Conservation (phyloP, 2,113 vertebrate species). For the Cyprinodon tularosa region DNA sequence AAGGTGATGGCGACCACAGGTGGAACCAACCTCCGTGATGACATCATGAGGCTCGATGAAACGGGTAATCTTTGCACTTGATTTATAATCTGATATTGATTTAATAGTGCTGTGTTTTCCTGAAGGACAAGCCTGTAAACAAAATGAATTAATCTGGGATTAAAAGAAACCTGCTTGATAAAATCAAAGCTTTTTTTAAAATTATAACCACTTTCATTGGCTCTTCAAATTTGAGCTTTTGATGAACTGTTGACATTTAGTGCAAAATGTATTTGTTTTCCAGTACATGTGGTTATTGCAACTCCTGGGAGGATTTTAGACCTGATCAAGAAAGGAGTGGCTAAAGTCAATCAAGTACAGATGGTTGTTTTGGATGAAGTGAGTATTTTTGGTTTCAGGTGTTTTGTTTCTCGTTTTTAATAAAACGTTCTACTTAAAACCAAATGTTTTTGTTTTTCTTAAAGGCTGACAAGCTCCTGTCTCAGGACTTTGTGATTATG, state of each 20-base stretch:
- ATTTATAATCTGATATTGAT: too few relatives aligned
- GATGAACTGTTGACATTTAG: too few relatives aligned
- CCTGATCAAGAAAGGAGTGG: constrained; percentile 99
- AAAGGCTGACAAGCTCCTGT: constrained; percentile 97
- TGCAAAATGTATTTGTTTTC: neutral
- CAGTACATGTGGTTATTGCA: constrained; percentile 97
- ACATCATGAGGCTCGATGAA: constrained; percentile 99
- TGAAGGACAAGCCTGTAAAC: too few relatives aligned
- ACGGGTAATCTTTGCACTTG: constrained; percentile 81
- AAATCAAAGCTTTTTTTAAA: too few relatives aligned
- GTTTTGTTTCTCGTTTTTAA: neutral
- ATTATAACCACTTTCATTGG: too few relatives aligned
- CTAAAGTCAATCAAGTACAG: constrained; percentile 97
- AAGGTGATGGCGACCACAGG: constrained; percentile 99
- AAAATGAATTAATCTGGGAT: neutral
- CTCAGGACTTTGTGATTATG: constrained; percentile 99
- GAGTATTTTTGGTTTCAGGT: constrained; percentile 54
- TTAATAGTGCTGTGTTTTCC: too few relatives aligned
- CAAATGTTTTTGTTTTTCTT: neutral
- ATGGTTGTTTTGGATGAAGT: constrained; percentile 99
- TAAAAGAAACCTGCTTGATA: neutral
- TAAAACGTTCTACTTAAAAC: neutral
- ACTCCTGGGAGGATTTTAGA: constrained; percentile 98
- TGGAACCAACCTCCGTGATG: constrained; percentile 98
- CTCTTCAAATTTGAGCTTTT: too few relatives aligned